A percentile compares a stretch with the other conserved stretches of the same genome.
Conservation (phyloP, 2,797 vertebrate genomes). For the Psittacula derbiana region DNA sequence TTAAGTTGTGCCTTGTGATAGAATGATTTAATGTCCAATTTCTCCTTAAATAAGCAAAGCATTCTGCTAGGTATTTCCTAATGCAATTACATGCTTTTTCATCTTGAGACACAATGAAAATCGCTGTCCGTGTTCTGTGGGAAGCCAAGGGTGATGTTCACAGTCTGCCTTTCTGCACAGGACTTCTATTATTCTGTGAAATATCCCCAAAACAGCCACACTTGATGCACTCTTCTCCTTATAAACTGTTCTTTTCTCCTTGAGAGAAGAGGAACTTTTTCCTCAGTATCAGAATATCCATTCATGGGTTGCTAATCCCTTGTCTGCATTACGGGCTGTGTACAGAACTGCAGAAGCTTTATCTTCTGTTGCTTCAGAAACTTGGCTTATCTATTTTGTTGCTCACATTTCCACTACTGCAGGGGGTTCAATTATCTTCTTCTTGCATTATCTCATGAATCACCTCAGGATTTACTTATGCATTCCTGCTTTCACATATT, state of each 20-base stretch:
- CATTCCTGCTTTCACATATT: not conserved
- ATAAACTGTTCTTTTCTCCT: not conserved
- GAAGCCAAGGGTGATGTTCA: not conserved
- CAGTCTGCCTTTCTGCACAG: not conserved
- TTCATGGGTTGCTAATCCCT: not conserved
- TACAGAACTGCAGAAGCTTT: not conserved
- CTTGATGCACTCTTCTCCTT: not conserved
- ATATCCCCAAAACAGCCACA: not conserved
- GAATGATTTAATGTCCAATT: not conserved
- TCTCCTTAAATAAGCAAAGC: not conserved
- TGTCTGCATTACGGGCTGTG: not conserved
- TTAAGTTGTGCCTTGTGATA: not conserved
- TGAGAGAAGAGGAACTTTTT: not conserved
- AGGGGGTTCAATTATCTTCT: not conserved
- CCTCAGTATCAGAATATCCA: not conserved
- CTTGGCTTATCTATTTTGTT: not conserved
- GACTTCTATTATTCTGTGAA: not conserved
- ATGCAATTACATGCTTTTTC: not conserved
- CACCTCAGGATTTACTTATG: not conserved
- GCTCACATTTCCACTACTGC: not conserved
- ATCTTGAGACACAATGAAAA: not conserved
- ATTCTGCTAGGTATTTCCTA: not conserved
- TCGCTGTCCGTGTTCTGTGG: not conserved
- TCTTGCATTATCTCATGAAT: not conserved
- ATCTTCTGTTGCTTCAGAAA: not conserved